A percentile compares a stretch with the other conserved stretches of the same genome.
phyloP scores from a whole-genome alignment of 2,113 vertebrate species.

The Mirza zaza region DNA sequence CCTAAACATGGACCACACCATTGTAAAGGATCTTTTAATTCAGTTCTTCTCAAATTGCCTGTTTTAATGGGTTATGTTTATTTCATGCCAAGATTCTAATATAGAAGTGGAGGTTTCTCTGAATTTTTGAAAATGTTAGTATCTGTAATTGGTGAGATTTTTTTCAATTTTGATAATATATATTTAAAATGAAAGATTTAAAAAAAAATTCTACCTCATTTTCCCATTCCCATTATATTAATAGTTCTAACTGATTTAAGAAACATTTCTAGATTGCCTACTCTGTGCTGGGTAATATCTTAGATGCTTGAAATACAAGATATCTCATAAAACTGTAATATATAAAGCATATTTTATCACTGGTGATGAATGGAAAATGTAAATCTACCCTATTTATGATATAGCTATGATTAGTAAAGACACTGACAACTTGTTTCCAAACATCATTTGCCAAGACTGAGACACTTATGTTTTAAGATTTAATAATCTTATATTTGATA shows the following conservation, averaged over 20 bases:
- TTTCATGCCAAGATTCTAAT: background rate
- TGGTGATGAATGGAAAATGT: background rate
- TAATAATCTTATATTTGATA: background rate
- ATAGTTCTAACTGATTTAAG: background rate
- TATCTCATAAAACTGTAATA: background rate
- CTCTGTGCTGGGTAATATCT: background rate
- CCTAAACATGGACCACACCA: background rate
- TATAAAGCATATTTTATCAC: background rate
- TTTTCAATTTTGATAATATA: background rate
- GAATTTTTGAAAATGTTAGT: background rate
- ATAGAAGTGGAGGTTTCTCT: background rate
- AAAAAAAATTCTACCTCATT: background rate
- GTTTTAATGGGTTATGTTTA: background rate
- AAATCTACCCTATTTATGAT: background rate
- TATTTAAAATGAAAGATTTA: background rate
- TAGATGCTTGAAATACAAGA: background rate
- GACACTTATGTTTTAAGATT: background rate
- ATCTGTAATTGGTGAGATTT: background rate
- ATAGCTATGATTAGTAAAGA: background rate
- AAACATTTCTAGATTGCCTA: background rate
- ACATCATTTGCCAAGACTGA: background rate
- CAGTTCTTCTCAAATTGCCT: background rate
- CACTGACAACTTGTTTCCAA: background rate
- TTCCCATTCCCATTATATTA: background rate
- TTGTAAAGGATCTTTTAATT: background rate